A percentile compares a stretch with the other conserved stretches of the same genome.
Conservation (phyloP, 2,797 vertebrate genomes). For the Hipposideros larvatus region DNA sequence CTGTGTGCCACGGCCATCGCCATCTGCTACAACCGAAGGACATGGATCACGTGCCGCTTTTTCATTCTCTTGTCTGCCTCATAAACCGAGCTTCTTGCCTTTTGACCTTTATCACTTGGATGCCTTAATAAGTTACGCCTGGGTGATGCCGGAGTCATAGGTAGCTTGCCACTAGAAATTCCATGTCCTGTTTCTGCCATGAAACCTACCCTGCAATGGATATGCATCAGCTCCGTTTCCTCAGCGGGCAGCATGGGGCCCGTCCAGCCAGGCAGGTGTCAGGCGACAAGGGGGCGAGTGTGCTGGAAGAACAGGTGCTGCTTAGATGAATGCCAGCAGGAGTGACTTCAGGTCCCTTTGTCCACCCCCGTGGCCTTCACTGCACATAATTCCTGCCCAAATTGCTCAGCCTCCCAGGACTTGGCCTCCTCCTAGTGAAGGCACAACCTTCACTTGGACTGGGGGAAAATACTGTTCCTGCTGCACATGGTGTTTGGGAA, state of each 20-base stretch:
- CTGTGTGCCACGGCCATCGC: neutral
- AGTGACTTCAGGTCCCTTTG: neutral
- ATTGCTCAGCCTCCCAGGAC: neutral
- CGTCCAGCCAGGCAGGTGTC: constrained; percentile 58
- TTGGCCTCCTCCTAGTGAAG: neutral
- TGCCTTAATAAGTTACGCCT: neutral
- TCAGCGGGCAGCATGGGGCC: neutral
- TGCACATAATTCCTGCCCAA: constrained; percentile 35
- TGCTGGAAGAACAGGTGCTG: constrained; percentile 18
- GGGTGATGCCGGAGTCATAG: neutral
- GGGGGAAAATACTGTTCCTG: neutral
- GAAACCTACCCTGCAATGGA: neutral
- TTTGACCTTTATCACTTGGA: neutral
- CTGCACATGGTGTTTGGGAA: neutral
- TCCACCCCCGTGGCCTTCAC: neutral
- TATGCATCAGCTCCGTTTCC: neutral
- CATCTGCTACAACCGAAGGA: neutral
- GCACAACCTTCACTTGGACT: neutral
- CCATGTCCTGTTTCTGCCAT: neutral
- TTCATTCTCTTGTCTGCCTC: neutral
- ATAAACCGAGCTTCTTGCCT: neutral
- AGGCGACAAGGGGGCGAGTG: rapidly evolving
- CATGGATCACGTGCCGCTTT: rapidly evolving
- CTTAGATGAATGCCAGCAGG: neutral
- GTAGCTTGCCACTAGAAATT: neutral